phyloP scores from a whole-genome alignment of 2,797 vertebrate genomes.

The Sandelia bainsii region DNA sequence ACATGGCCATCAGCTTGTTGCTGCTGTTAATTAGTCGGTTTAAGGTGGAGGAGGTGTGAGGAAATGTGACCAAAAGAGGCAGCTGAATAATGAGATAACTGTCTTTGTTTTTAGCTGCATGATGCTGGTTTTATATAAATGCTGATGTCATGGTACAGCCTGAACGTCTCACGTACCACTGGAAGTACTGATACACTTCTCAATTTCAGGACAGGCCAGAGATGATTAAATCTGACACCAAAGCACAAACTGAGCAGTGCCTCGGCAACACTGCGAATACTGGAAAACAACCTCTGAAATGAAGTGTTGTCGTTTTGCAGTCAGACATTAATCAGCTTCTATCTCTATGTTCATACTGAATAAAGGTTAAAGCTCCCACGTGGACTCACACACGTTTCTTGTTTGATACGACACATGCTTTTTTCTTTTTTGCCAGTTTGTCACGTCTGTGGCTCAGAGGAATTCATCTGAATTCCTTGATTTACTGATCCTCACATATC shows the following conservation, averaged over 20 bases:
- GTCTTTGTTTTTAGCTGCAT: slow-evolving; percentile 32
- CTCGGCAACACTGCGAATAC: background rate
- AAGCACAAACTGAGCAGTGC: background rate
- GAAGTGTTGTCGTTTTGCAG: slow-evolving; percentile 11
- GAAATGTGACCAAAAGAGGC: slow-evolving; percentile 46
- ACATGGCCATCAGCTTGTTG: slow-evolving; percentile 65
- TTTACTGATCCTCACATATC: slow-evolving; percentile 36
- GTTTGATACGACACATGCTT: background rate
- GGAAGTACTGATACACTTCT: slow-evolving; percentile 20
- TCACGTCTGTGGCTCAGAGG: slow-evolving; percentile 24
- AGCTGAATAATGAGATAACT: slow-evolving; percentile 35
- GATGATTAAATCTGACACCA: slow-evolving; percentile 42
- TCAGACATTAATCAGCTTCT: background rate
- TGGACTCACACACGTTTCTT: background rate
- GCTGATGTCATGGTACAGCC: slow-evolving; percentile 44
- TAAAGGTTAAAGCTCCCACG: slow-evolving; percentile 28
- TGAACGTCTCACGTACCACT: background rate
- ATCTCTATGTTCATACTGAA: background rate
- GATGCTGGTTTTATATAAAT: slow-evolving; percentile 39
- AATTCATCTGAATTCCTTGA: slow-evolving; percentile 8
- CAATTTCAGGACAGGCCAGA: slow-evolving; percentile 22
- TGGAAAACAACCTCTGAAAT: slow-evolving; percentile 2
- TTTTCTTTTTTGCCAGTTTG: slow-evolving; percentile 8
- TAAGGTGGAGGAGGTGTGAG: slow-evolving; percentile 50
- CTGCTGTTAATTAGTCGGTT: slow-evolving; percentile 61